A percentile compares a stretch with the other conserved stretches of the same genome.
phyloP scores from a whole-genome alignment of 2,113 vertebrate species.

The Prietella phreatophila region DNA sequence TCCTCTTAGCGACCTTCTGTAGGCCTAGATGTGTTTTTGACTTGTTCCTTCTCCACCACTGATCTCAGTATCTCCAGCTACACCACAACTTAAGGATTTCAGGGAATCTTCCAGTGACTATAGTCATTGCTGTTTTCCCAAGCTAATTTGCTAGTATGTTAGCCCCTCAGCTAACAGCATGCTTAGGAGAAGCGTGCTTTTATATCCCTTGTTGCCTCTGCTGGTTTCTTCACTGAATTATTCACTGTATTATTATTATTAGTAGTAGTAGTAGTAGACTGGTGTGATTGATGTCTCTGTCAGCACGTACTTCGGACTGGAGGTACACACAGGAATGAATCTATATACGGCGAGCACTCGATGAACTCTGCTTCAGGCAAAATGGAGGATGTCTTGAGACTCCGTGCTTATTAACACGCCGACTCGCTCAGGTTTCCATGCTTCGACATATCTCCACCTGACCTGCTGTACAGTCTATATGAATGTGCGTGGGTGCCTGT shows the following conservation, averaged over 20 bases:
- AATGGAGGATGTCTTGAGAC: neutral
- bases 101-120: neutral
- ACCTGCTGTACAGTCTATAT: constrained; percentile 11
- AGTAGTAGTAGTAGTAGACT: neutral
- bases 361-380: neutral
- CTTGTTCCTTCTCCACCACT: neutral
- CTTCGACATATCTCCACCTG: neutral
- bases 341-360: neutral
- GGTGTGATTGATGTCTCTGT: neutral
- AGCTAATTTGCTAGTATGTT: neutral
- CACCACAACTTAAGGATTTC: neutral
- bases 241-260: neutral
- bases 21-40: neutral
- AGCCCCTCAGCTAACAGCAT: neutral
- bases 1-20: neutral
- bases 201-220: neutral
- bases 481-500: constrained; percentile 20
- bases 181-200: neutral
- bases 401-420: constrained; percentile 6
- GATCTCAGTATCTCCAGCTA: too few relatives aligned
- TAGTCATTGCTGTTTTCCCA: neutral
- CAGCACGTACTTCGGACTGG: neutral
- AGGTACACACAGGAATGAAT: neutral
- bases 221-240: neutral
- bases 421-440: neutral